A percentile compares a stretch with the other conserved stretches of the same genome.
Conservation (phyloP, 2,113 vertebrate genomes). For the Phoxinus phoxinus region DNA sequence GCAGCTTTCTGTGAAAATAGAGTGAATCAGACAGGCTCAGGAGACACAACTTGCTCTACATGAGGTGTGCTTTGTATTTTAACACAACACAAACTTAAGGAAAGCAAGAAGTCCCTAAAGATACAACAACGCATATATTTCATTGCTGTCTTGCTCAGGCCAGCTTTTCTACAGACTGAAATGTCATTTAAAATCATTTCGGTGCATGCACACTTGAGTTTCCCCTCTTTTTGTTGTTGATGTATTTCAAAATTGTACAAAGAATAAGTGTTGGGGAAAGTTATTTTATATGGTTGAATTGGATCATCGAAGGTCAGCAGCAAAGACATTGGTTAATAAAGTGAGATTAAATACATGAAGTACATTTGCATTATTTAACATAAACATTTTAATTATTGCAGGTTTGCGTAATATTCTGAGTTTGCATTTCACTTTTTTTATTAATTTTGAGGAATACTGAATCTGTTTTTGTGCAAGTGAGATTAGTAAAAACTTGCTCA, state of each 20-base stretch:
- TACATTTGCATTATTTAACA: no score
- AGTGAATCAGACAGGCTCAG: conserved; percentile 1
- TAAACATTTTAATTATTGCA: no score
- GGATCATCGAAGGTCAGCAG: no score
- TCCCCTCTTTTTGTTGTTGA: neutral
- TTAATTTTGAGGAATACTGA: no score
- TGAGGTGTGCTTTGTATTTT: conserved; percentile 40
- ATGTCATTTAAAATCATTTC: conserved; percentile 11
- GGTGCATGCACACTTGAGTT: neutral
- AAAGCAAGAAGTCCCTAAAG: conserved; percentile 21
- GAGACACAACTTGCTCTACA: conserved; percentile 3
- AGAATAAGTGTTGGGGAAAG: no score
- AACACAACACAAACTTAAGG: conserved; percentile 25
- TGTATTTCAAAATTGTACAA: neutral
- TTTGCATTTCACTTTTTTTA: no score
- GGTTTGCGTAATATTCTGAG: no score
- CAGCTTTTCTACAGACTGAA: neutral
- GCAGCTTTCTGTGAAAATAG: conserved; percentile 20
- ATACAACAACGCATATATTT: neutral
- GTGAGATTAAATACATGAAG: no score
- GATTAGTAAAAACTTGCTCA: no score
- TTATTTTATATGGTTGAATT: no score
- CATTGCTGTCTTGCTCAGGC: conserved; percentile 24
- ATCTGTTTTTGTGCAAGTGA: no score
- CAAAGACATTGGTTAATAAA: no score